These are phyloP conservation scores for Silurus asotus DNA, from an alignment of 2,113 vertebrate species.

Conservation along the genomic window DNA sequence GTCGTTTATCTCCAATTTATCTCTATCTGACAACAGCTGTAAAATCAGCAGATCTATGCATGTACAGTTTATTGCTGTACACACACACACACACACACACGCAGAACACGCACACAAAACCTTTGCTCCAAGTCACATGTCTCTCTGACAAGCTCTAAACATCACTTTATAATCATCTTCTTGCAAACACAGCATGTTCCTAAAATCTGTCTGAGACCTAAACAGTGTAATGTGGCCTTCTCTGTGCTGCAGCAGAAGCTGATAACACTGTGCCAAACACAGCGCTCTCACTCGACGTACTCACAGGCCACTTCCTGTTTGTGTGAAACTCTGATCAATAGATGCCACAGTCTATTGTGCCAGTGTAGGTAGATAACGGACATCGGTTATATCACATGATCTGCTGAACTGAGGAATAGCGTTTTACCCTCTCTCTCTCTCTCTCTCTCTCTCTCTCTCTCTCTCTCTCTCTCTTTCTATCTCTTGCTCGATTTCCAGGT, in stretches of 20 bases:
- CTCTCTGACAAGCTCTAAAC: neutral
- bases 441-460: too few relatives aligned
- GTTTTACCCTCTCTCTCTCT: neutral
- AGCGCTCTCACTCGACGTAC: neutral
- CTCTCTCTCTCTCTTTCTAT: too few relatives aligned
- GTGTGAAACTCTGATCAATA: neutral
- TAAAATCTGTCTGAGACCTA: neutral
- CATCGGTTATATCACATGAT: neutral
- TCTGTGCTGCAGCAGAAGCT: neutral
- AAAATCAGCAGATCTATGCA: slow-evolving; percentile 9
- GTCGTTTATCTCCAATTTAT: slow-evolving; percentile 34
- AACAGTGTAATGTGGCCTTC: neutral
- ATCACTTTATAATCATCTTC: too few relatives aligned
- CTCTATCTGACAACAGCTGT: slow-evolving; percentile 45
- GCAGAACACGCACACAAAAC: neutral
- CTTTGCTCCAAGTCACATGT: neutral
- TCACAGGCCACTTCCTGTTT: slow-evolving; percentile 34
- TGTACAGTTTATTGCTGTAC: neutral
- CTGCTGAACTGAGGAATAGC: neutral
- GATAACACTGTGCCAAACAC: neutral
- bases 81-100: neutral
- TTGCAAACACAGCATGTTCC: neutral
- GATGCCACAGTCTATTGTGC: neutral
- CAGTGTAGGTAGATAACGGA: neutral
- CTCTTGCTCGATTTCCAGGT: neutral